Conservation (phyloP, 2,797 vertebrate genomes). For the Zalophus californianus region DNA sequence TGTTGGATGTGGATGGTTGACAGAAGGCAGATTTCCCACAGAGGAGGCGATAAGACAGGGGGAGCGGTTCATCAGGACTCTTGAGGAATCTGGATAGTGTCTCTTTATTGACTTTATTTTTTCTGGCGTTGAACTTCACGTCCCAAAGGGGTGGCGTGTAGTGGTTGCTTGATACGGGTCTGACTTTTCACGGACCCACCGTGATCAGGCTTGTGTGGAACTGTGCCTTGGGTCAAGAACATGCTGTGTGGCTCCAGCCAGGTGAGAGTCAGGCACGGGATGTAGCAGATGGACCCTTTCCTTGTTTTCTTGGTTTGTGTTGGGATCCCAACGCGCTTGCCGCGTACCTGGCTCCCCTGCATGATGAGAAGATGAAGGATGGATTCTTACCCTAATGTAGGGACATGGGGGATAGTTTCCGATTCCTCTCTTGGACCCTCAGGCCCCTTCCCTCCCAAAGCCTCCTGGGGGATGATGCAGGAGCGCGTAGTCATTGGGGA, state of each 20-base stretch:
- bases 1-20: rapidly evolving
- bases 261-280: rapidly evolving
- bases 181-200: rapidly evolving
- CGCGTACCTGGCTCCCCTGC: rapidly evolving
- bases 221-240: background rate
- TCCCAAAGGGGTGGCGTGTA: rapidly evolving
- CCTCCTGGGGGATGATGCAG: too few relatives aligned
- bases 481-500: rapidly evolving
- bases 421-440: background rate
- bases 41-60: background rate
- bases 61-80: background rate
- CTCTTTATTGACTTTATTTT: too few relatives aligned
- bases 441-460: background rate
- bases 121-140: rapidly evolving
- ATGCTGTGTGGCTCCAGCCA: rapidly evolving
- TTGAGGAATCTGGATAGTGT: background rate
- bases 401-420: rapidly evolving
- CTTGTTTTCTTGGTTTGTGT: rapidly evolving
- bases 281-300: rapidly evolving
- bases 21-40: background rate
- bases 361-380: too few relatives aligned
- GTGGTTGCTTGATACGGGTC: rapidly evolving
- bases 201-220: rapidly evolving
- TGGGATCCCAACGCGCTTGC: background rate
- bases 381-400: too few relatives aligned